Evolutionary conservation across 1,140 invertebrate genomes (phyloP).

Genomic region (Temnothorax curvispinosus): DNA sequence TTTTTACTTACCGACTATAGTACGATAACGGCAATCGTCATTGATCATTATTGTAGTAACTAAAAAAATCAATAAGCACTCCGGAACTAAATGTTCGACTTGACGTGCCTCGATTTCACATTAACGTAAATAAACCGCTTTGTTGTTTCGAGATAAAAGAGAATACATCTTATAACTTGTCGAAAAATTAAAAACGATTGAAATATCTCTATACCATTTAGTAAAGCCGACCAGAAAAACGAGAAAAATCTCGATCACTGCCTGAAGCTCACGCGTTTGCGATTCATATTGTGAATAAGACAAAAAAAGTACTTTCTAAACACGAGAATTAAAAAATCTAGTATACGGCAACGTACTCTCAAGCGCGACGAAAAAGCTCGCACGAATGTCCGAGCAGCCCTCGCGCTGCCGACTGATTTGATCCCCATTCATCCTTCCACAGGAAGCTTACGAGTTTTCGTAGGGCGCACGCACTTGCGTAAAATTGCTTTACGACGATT

Average conservation of each 20-base stretch:
- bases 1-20: background rate
- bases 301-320: background rate
- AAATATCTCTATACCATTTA: background rate
- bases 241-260: background rate
- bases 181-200: background rate
- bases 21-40: conserved; percentile 41
- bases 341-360: background rate
- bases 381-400: conserved; percentile 51
- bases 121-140: conserved; percentile 6
- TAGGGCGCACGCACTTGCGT: conserved; percentile 73
- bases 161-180: background rate
- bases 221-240: no score
- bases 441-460: conserved; percentile 71
- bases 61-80: conserved; percentile 69
- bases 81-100: conserved; percentile 47
- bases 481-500: conserved; percentile 67
- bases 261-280: background rate
- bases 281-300: background rate
- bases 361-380: conserved; percentile 14
- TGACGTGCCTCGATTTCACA: background rate
- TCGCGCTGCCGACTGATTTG: conserved; percentile 68
- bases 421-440: conserved; percentile 72
- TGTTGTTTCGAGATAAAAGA: background rate
- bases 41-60: conserved; percentile 55
- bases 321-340: background rate